These are phyloP conservation scores for Neodiprion pinetum DNA, from an alignment of 1,140 invertebrate genomes.

Conservation along the genomic window DNA sequence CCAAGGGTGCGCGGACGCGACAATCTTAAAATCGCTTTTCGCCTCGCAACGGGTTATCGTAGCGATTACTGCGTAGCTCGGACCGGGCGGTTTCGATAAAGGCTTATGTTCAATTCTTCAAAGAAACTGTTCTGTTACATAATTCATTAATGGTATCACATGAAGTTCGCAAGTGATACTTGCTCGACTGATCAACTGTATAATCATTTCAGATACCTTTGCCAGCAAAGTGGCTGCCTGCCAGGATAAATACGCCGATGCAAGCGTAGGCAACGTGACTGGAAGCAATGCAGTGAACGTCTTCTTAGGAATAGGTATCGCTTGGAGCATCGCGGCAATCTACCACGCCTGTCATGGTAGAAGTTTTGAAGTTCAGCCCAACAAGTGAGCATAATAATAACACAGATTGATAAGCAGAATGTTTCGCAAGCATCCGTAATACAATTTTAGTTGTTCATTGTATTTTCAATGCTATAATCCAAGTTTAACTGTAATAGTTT, in stretches of 20 bases:
- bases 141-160: no score
- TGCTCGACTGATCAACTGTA: constrained; percentile 40
- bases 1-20: no score
- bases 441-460: constrained; percentile 22
- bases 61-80: no score
- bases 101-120: no score
- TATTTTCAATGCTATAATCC: constrained; percentile 16
- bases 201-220: constrained; percentile 86
- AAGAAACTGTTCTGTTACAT: no score
- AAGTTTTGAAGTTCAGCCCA: constrained; percentile 79
- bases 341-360: constrained; percentile 76
- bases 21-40: no score
- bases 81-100: no score
- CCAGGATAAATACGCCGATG: constrained; percentile 98
- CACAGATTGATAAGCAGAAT: not conserved
- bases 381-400: constrained; percentile 75
- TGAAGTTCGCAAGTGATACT: no score
- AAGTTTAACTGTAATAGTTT: not conserved
- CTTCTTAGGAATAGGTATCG: constrained; percentile 87
- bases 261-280: constrained; percentile 97
- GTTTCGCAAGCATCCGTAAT: not conserved
- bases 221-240: constrained; percentile 98
- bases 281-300: constrained; percentile 99
- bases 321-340: constrained; percentile 89
- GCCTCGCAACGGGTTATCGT: no score